A percentile compares a stretch with the other conserved stretches of the same genome.
Conservation (phyloP, 2,797 vertebrate genomes). For the Scolopax rusticola region DNA sequence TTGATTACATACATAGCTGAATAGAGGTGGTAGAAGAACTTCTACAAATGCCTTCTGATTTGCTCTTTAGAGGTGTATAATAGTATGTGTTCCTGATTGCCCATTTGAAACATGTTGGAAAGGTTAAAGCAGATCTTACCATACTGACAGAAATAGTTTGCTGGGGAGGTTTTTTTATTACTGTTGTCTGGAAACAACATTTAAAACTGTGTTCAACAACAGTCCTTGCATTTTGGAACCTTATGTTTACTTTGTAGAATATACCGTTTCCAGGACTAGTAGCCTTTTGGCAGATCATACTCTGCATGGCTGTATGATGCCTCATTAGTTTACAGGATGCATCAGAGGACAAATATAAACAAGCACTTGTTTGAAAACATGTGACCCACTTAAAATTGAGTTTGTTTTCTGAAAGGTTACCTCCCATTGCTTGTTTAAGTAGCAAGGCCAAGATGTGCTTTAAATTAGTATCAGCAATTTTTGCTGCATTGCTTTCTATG, state of each 20-base stretch:
- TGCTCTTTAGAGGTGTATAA: background rate
- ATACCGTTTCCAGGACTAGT: background rate
- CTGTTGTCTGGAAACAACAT: background rate
- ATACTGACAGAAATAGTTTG: background rate
- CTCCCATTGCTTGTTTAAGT: background rate
- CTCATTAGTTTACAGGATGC: background rate
- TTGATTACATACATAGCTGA: background rate
- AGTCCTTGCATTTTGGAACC: background rate
- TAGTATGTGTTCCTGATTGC: background rate
- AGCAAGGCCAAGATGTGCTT: background rate
- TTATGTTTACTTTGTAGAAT: background rate
- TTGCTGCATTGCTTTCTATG: background rate
- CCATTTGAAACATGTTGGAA: background rate
- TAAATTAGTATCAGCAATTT: background rate
- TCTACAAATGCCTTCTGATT: background rate
- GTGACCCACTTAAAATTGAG: background rate
- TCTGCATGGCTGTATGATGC: background rate
- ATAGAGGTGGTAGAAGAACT: background rate
- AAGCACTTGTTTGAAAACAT: background rate
- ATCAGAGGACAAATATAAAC: conserved; percentile 25
- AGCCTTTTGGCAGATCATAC: background rate
- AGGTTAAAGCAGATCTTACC: background rate
- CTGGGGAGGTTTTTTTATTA: background rate
- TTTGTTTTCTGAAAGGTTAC: background rate
- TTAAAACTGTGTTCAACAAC: background rate